Evolutionary conservation across 1,140 invertebrate species (phyloP).

Genomic region (Drosophila kikkawai): DNA sequence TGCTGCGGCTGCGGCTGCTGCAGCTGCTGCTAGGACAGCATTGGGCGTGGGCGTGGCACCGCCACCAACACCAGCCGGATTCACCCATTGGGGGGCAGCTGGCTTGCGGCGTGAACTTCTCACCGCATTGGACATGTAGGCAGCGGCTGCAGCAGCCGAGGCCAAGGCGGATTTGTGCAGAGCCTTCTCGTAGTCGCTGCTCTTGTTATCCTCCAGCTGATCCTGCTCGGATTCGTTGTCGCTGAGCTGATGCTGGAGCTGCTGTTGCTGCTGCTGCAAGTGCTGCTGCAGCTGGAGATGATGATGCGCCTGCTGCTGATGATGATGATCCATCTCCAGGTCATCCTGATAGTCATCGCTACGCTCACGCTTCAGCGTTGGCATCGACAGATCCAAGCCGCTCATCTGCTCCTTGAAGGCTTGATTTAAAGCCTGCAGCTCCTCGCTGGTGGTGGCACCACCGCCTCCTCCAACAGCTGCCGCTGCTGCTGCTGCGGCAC

Average conservation of each 20-base stretch:
- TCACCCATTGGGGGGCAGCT: conserved; percentile 98
- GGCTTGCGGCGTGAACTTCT: conserved; percentile 91
- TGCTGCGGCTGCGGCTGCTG: conserved; percentile 13
- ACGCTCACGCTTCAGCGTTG: conserved; percentile 89
- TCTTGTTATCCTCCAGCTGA: conserved; percentile 84
- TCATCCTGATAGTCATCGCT: conserved; percentile 90
- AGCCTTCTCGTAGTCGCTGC: conserved; percentile 85
- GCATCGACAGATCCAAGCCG: conserved; percentile 93
- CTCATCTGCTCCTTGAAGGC: conserved; percentile 91
- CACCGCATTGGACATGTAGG: conserved; percentile 74
- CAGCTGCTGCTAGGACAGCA: conserved; percentile 21
- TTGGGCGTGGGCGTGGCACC: conserved; percentile 38
- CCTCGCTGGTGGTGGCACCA: conserved; percentile 81
- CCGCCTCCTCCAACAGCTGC: conserved; percentile 64
- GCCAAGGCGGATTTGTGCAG: conserved; percentile 79
- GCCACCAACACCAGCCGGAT: conserved; percentile 88
- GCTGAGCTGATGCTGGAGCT: conserved; percentile 87
- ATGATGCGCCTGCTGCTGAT: conserved; percentile 72
- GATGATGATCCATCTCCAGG: conserved; percentile 85
- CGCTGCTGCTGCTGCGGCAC: conserved; percentile 77
- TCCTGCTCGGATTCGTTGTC: conserved; percentile 89
- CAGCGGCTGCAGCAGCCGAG: conserved; percentile 63
- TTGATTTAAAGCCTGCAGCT: conserved; percentile 86
- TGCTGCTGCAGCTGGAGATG: conserved; percentile 3
- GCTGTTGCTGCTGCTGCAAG: conserved; percentile 84